Evolutionary conservation across 2,888 invertebrate species (phyloP).

Genomic region (Lasioglossum calceatum): DNA sequence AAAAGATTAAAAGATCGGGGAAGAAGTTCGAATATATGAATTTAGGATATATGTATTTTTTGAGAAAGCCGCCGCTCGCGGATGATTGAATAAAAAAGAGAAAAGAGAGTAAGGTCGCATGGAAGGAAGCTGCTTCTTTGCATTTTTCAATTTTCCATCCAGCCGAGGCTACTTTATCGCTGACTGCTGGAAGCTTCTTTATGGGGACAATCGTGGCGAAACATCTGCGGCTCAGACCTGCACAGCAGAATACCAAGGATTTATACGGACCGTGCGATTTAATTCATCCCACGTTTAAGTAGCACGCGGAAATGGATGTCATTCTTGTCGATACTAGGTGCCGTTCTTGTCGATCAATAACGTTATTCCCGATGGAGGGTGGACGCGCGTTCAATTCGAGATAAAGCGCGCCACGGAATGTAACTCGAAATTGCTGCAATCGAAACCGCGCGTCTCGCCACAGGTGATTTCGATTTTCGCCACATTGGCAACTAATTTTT

Average conservation of each 20-base stretch:
- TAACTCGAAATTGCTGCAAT: constrained; percentile 21
- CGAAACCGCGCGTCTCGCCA: constrained; percentile 12
- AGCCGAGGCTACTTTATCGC: constrained; percentile 68
- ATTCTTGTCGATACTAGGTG: constrained; percentile 64
- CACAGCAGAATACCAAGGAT: constrained; percentile 62
- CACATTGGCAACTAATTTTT: constrained; percentile 8
- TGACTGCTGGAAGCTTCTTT: constrained; percentile 71
- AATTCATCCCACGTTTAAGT: constrained; percentile 72
- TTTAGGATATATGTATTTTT: background rate
- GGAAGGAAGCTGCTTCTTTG: constrained; percentile 52
- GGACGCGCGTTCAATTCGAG: constrained; percentile 49
- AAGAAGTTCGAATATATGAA: background rate
- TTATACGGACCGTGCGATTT: constrained; percentile 67
- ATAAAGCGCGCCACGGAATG: constrained; percentile 16
- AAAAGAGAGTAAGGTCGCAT: constrained; percentile 2
- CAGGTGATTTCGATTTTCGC: constrained; percentile 14
- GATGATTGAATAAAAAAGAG: constrained; percentile 25
- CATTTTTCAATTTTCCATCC: constrained; percentile 77
- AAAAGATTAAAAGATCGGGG: background rate
- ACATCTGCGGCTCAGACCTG: constrained; percentile 75
- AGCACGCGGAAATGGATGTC: constrained; percentile 64
- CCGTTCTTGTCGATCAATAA: constrained; percentile 64
- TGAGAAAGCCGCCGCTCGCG: constrained; percentile 7
- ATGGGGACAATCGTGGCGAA: constrained; percentile 74
- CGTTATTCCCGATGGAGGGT: constrained; percentile 58